Base-by-base conservation (phyloP, 2,113 vertebrate species). In the Pardalotus punctatus region DNA sequence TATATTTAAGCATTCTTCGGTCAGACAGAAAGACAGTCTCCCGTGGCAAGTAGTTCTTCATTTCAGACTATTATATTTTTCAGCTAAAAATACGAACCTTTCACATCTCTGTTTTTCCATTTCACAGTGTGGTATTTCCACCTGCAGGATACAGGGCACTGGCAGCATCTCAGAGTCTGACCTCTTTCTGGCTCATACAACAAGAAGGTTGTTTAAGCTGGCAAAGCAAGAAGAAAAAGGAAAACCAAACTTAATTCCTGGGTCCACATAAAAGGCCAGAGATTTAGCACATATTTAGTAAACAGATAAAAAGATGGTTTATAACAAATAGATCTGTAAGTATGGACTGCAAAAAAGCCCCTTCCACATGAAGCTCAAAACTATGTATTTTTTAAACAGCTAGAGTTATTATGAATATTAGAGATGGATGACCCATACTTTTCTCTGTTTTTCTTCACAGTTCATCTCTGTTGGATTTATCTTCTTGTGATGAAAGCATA, bases 381-480 rank as follows among this genome's bases (percentile, higher is more conserved):
- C 10, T 10, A 35, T 11, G 3, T 40, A 12, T 51, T 57, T 83
- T 90, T 91, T 40, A 78, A 96, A 76, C 8, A 2, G 0, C 9
- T 69, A 5, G 36, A 74, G 15, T 89, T 95, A 40, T 61, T 80
- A 64, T 0, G 0, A 80, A 38, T 94, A 66, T 79, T 91, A 76
- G 69, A 85, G 21, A 79, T 53, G 45, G 9, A 33, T 95, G 82
- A 93, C 50, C 33, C 78, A 28, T 73, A 65, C 70, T 91, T 90
- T 90, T 67, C 58, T 92, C 5, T 50, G n/a, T 1, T 88, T 85
- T 94, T 81, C 48, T 81, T 95, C 47, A 58, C 28, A 89, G 51
- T 90, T 85, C n/a, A 45, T 66, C 48, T 87, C 85, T 73, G 57
- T 76, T 93, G 76, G 45, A 92, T 88, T 94, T 72, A 24, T 95